Percentiles rank a stretch among this genome's conserved stretches.
phyloP scores from a whole-genome alignment of 2,113 vertebrate genomes.

The Passer domesticus region DNA sequence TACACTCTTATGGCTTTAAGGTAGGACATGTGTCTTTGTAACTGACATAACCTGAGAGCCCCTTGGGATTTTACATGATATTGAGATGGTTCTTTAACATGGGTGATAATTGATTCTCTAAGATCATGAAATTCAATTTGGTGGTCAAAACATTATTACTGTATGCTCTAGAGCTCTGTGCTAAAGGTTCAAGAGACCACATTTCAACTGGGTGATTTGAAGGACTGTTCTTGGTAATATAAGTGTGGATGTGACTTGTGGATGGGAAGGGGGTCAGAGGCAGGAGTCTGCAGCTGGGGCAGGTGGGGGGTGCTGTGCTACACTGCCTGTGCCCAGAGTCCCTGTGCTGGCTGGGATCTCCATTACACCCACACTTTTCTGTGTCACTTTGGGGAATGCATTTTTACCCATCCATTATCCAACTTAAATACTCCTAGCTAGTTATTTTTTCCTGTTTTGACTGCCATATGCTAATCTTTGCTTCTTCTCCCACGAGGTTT shows the following conservation, averaged over 20 bases:
- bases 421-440: background rate
- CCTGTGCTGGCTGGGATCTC: background rate
- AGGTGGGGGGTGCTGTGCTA: background rate
- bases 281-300: background rate
- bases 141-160: background rate
- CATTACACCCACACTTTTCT: background rate
- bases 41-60: background rate
- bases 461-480: background rate
- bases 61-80: fast-evolving
- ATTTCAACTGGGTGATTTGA: background rate
- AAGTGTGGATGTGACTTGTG: fast-evolving
- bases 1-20: background rate
- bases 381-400: background rate
- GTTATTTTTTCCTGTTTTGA: background rate
- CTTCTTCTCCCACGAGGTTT: background rate
- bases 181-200: background rate
- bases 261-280: background rate
- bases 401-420: background rate
- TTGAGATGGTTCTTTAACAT: background rate
- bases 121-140: background rate
- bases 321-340: fast-evolving
- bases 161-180: background rate
- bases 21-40: background rate
- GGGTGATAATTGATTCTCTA: background rate
- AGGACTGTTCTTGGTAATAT: background rate